Evolutionary conservation across 1,140 invertebrate species (phyloP).

Genomic region (Chrysomallon squamiferum): DNA sequence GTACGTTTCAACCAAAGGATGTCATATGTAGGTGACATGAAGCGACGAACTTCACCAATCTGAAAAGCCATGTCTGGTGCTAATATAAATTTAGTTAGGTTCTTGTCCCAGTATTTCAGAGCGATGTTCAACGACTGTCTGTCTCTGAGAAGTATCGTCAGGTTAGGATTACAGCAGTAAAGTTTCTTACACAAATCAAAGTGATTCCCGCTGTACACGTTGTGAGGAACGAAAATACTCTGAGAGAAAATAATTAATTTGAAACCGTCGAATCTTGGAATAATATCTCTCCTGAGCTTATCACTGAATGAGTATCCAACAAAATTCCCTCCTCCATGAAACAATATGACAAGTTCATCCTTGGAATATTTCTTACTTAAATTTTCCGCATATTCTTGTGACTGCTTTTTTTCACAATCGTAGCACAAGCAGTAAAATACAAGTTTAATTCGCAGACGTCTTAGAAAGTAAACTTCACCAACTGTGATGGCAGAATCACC

Average conservation of each 20-base stretch:
- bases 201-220: background rate
- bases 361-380: background rate
- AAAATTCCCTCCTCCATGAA: slow-evolving; percentile 29
- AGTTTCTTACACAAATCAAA: slow-evolving; percentile 2
- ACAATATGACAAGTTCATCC: background rate
- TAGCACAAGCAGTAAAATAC: slow-evolving; percentile 20
- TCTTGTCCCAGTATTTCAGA: slow-evolving; percentile 7
- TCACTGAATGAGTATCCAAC: slow-evolving; percentile 18
- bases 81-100: slow-evolving; percentile 11
- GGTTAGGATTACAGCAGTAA: background rate
- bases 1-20: slow-evolving; percentile 19
- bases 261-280: slow-evolving; percentile 14
- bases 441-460: slow-evolving; percentile 13
- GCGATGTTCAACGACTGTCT: slow-evolving; percentile 19
- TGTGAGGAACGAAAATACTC: slow-evolving; percentile 21
- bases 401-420: background rate
- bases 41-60: slow-evolving; percentile 12
- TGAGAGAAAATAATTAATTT: slow-evolving; percentile 22
- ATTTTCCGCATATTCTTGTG: background rate
- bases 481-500: slow-evolving; percentile 31
- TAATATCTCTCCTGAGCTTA: background rate
- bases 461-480: slow-evolving; percentile 21
- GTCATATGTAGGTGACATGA: slow-evolving; percentile 16
- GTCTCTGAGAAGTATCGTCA: slow-evolving; percentile 28
- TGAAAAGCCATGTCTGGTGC: slow-evolving; percentile 32